Evolutionary conservation across 2,797 vertebrate genomes (phyloP).

Genomic region (Enteromius anoplus): DNA sequence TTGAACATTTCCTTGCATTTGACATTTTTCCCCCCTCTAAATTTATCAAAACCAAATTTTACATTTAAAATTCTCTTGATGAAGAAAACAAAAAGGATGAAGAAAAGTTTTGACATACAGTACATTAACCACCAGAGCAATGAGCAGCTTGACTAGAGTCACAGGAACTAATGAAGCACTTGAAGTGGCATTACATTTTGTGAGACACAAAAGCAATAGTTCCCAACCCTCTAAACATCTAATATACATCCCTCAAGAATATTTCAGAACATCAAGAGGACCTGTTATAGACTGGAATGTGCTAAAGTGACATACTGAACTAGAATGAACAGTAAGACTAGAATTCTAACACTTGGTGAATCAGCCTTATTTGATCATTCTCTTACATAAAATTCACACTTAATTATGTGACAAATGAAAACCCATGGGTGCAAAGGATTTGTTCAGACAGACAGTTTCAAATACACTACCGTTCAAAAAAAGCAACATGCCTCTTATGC

Average conservation of each 20-base stretch:
- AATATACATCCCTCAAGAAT: constrained; percentile 15
- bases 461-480: not conserved
- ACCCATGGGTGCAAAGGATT: not conserved
- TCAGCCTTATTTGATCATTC: not conserved
- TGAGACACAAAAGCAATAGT: constrained; percentile 37
- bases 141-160: constrained; percentile 34
- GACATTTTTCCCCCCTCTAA: constrained; percentile 67
- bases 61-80: constrained; percentile 71
- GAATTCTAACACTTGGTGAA: constrained; percentile 27
- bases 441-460: not conserved
- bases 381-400: not conserved
- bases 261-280: not conserved
- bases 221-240: constrained; percentile 13
- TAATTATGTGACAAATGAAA: not conserved
- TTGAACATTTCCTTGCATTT: constrained; percentile 76
- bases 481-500: not conserved
- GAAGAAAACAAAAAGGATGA: constrained; percentile 61
- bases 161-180: constrained; percentile 40
- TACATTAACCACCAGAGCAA: constrained; percentile 45
- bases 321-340: constrained; percentile 11
- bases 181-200: constrained; percentile 24
- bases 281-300: not conserved
- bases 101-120: constrained; percentile 64
- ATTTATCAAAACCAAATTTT: constrained; percentile 71
- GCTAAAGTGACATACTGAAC: constrained; percentile 10